Percentiles rank a stretch among this genome's conserved stretches.
Conservation (phyloP, 2,888 invertebrate species). For the Luperina testacea region DNA sequence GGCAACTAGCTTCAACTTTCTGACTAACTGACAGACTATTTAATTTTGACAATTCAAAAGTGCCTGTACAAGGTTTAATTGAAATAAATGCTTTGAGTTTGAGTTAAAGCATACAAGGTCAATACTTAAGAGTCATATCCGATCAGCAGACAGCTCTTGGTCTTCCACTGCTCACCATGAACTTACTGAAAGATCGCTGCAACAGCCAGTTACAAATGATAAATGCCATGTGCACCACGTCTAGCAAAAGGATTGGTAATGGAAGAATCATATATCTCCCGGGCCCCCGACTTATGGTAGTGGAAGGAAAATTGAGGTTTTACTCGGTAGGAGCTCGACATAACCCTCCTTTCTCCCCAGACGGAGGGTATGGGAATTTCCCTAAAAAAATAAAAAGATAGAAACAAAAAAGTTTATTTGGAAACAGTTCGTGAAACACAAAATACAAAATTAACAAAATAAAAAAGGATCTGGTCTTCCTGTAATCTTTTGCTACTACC, state of each 20-base stretch:
- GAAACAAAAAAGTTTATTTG: too few species aligned
- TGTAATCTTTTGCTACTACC: background rate
- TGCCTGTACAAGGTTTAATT: too few species aligned
- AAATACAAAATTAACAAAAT: too few species aligned
- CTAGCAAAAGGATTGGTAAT: background rate
- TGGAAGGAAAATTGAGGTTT: background rate
- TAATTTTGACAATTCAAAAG: too few species aligned
- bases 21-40: too few species aligned
- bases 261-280: background rate
- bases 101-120: background rate
- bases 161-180: background rate
- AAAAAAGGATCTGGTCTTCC: background rate
- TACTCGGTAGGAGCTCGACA: background rate
- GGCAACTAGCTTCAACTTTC: too few species aligned
- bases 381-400: background rate
- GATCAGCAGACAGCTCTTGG: background rate
- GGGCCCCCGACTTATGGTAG: background rate
- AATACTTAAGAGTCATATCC: background rate
- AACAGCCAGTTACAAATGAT: background rate
- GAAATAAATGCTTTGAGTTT: too few species aligned
- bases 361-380: background rate
- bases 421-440: too few species aligned
- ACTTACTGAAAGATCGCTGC: background rate
- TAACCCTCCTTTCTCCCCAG: background rate
- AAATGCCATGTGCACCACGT: too few species aligned